A percentile compares a stretch with the other conserved stretches of the same genome.
Conservation (phyloP, 2,113 vertebrate genomes). For the Corythaixoides concolor region DNA sequence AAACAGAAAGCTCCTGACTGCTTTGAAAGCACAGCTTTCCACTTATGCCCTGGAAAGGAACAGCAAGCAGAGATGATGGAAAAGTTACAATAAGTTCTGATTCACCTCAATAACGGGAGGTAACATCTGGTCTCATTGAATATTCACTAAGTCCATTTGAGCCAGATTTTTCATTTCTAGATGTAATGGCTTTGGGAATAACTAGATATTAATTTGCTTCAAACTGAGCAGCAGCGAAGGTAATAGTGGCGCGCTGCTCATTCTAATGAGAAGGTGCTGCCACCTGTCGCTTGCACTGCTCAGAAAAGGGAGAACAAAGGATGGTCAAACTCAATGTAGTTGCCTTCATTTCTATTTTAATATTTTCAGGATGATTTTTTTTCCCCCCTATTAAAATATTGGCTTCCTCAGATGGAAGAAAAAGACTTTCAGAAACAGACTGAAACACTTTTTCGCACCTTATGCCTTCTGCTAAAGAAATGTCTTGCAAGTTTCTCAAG, state of each 20-base stretch:
- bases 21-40: not conserved
- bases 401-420: not conserved
- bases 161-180: slow-evolving; percentile 36
- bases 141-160: slow-evolving; percentile 54
- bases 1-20: not conserved
- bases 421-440: not conserved
- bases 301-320: not conserved
- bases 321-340: not conserved
- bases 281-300: slow-evolving; percentile 6
- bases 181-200: slow-evolving; percentile 6
- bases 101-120: slow-evolving; percentile 32
- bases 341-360: not conserved
- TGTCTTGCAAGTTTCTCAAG: not conserved
- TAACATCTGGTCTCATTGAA: slow-evolving; percentile 59
- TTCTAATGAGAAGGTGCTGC: slow-evolving; percentile 46
- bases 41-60: not conserved
- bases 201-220: slow-evolving; percentile 47
- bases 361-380: not conserved
- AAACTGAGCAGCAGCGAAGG: not conserved
- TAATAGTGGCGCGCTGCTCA: not conserved
- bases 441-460: not conserved
- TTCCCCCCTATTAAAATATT: not conserved
- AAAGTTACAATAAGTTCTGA: slow-evolving; percentile 1
- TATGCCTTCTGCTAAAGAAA: not conserved
- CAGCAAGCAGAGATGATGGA: not conserved